Evolutionary conservation across 2,888 invertebrate species (phyloP).

Genomic region (Tenthredo distinguenda): DNA sequence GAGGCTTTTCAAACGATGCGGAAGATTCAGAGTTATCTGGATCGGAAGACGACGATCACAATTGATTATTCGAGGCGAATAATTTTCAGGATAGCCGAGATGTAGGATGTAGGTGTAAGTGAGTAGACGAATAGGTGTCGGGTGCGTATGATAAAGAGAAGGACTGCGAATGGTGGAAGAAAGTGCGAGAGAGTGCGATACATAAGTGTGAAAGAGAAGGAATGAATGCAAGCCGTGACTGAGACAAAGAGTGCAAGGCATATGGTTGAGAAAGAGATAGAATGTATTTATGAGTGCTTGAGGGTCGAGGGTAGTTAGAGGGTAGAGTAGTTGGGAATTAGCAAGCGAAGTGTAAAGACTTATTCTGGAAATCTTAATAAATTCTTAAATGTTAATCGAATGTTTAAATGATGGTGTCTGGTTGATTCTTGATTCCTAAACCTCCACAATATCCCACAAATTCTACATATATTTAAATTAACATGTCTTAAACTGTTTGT

Average conservation of each 20-base stretch:
- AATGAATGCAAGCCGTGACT: background rate
- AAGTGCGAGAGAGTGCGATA: background rate
- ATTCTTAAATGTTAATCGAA: background rate
- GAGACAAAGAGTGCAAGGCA: background rate
- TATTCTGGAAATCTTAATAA: background rate
- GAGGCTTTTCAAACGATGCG: background rate
- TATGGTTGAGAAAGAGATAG: background rate
- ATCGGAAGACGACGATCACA: background rate
- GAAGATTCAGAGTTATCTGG: background rate
- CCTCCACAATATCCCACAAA: too few species aligned
- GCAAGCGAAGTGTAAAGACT: background rate
- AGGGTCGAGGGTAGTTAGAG: background rate
- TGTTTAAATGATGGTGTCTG: background rate
- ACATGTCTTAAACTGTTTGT: too few species aligned
- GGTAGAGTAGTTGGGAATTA: background rate
- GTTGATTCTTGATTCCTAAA: too few species aligned
- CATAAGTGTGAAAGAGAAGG: background rate
- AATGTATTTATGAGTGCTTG: background rate
- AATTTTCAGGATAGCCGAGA: background rate
- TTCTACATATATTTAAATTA: too few species aligned
- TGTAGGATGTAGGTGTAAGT: slow-evolving; percentile 2
- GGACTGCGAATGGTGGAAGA: background rate
- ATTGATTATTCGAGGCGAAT: background rate
- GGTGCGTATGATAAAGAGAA: background rate
- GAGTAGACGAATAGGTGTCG: background rate